These are phyloP conservation scores for Chesias legatella DNA, from an alignment of 2,888 invertebrate species.

Conservation along the genomic window DNA sequence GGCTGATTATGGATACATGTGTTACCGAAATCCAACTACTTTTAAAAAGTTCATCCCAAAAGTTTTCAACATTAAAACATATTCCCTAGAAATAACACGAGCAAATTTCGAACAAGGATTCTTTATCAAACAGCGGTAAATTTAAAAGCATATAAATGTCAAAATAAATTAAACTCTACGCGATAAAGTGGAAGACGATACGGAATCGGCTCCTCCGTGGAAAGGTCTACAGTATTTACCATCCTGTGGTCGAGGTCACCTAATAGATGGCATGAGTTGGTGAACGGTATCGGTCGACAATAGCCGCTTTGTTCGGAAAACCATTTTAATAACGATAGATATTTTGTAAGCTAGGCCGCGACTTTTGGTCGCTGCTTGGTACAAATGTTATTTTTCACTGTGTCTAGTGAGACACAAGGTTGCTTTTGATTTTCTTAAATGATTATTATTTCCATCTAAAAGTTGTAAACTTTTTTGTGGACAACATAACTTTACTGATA, in stretches of 20 bases:
- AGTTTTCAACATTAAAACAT: no score
- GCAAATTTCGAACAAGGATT: background rate
- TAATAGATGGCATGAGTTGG: slow-evolving; percentile 60
- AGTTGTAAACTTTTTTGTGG: no score
- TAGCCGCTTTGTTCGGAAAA: slow-evolving; percentile 41
- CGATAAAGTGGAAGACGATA: slow-evolving; percentile 30
- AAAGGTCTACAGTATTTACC: slow-evolving; percentile 42
- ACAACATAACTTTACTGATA: no score
- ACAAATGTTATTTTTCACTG: no score
- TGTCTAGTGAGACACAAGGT: no score
- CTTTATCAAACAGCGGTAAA: slow-evolving; percentile 21
- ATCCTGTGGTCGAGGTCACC: slow-evolving; percentile 43
- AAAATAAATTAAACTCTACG: slow-evolving; percentile 30
- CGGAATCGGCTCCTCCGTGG: slow-evolving; percentile 27
- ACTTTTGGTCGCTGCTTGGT: background rate
- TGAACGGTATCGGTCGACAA: slow-evolving; percentile 40
- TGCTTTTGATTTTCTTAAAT: no score
- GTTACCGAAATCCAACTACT: no score
- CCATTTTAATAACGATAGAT: slow-evolving; percentile 18
- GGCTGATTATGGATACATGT: no score
- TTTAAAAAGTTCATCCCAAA: no score
- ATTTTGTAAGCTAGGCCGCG: slow-evolving; percentile 8
- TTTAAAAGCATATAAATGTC: slow-evolving; percentile 27
- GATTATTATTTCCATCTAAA: no score
- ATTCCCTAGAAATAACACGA: no score